Conservation (phyloP, 2,797 vertebrate genomes). For the Strix occidentalis region DNA sequence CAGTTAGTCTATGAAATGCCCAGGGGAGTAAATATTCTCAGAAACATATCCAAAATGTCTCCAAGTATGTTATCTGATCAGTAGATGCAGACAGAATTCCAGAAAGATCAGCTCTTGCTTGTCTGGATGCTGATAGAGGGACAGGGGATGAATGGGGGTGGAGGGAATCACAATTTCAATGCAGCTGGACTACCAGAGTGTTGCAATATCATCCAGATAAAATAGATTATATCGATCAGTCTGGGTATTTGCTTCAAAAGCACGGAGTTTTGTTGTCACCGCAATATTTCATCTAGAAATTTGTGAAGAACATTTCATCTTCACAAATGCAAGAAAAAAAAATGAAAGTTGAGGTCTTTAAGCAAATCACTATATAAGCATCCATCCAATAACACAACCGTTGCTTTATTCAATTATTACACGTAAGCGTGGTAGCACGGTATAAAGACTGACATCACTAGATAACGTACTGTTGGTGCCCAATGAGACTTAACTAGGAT, state of each 20-base stretch:
- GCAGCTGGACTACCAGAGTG: not conserved
- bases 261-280: not conserved
- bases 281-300: not conserved
- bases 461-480: not conserved
- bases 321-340: not conserved
- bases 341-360: not conserved
- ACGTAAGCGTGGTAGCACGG: not conserved
- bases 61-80: not conserved
- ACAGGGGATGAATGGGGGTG: fast-evolving
- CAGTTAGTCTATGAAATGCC: not conserved
- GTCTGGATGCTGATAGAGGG: not conserved
- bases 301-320: not conserved
- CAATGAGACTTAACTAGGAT: not conserved
- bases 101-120: not conserved
- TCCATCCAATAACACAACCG: not conserved
- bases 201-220: not conserved
- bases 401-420: not conserved
- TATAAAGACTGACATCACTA: not conserved
- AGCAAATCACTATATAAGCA: not conserved
- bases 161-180: not conserved
- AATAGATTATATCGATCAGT: not conserved
- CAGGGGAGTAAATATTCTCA: slow-evolving; percentile 16
- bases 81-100: not conserved
- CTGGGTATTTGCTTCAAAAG: not conserved
- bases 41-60: not conserved